phyloP scores from a whole-genome alignment of 2,888 invertebrate species.

The Dromius quadrimaculatus region DNA sequence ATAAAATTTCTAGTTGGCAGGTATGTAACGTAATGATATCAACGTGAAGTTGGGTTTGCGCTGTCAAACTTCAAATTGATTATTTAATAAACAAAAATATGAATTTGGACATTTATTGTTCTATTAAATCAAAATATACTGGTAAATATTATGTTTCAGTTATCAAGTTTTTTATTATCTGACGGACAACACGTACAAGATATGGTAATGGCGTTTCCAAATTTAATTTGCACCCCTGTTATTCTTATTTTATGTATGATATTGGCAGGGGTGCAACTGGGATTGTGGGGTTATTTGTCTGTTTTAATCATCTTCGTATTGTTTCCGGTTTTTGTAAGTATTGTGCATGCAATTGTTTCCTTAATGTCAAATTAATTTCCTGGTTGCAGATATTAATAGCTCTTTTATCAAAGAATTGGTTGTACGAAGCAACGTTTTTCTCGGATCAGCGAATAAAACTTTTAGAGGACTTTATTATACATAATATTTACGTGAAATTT shows the following conservation, averaged over 20 bases:
- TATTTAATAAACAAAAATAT: too few relatives aligned
- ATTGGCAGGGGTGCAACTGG: slow-evolving; percentile 69
- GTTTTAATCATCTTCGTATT: slow-evolving; percentile 68
- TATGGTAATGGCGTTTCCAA: slow-evolving; percentile 68
- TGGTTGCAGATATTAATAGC: slow-evolving; percentile 57
- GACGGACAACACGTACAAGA: slow-evolving; percentile 71
- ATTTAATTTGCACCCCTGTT: slow-evolving; percentile 70
- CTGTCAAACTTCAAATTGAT: too few relatives aligned
- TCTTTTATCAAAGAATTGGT: slow-evolving; percentile 58
- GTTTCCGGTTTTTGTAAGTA: slow-evolving; percentile 57
- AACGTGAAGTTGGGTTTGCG: too few relatives aligned
- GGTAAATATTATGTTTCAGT: slow-evolving; percentile 60
- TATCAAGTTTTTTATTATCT: slow-evolving; percentile 71
- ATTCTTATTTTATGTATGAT: slow-evolving; percentile 66
- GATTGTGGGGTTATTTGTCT: slow-evolving; percentile 69
- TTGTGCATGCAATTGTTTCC: neutral
- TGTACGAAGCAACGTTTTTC: slow-evolving; percentile 57
- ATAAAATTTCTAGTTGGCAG: slow-evolving; percentile 58
- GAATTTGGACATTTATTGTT: neutral
- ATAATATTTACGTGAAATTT: slow-evolving; percentile 59
- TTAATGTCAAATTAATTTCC: neutral
- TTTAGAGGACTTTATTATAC: slow-evolving; percentile 59
- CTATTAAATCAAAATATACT: neutral
- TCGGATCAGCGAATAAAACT: slow-evolving; percentile 57
- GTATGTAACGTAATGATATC: slow-evolving; percentile 48